Evolutionary conservation across 2,797 vertebrate species (phyloP).

Genomic region (Megaceryle alcyon): DNA sequence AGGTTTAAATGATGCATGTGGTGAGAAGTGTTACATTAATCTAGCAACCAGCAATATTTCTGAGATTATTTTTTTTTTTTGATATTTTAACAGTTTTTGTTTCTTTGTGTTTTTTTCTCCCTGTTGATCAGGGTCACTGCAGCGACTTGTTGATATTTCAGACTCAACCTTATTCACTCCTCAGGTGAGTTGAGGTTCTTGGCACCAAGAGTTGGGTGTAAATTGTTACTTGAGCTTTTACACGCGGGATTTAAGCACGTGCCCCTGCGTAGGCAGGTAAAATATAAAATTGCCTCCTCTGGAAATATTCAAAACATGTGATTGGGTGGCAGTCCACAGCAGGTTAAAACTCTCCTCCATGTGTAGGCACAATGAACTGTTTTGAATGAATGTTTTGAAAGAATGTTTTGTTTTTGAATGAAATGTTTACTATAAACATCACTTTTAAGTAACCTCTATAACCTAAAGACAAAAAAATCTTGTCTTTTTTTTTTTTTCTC

Average conservation of each 20-base stretch:
- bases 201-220: no score
- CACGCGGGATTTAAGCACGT: neutral
- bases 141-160: slow-evolving; percentile 95
- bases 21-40: neutral
- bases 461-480: no score
- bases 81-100: neutral
- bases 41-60: neutral
- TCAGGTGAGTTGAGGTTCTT: slow-evolving; percentile 81
- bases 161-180: slow-evolving; percentile 89
- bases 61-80: neutral
- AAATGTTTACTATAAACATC: no score
- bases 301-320: neutral
- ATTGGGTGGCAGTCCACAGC: neutral
- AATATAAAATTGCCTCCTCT: neutral
- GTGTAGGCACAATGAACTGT: neutral
- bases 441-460: no score
- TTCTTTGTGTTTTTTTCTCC: neutral
- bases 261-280: neutral
- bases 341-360: neutral
- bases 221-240: rapidly evolving
- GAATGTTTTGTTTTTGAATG: no score
- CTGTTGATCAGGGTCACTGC: slow-evolving; percentile 81
- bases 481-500: neutral
- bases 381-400: no score
- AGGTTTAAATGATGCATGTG: neutral